Evolutionary conservation across 2,113 vertebrate species (phyloP).

Genomic region (Scortum barcoo): DNA sequence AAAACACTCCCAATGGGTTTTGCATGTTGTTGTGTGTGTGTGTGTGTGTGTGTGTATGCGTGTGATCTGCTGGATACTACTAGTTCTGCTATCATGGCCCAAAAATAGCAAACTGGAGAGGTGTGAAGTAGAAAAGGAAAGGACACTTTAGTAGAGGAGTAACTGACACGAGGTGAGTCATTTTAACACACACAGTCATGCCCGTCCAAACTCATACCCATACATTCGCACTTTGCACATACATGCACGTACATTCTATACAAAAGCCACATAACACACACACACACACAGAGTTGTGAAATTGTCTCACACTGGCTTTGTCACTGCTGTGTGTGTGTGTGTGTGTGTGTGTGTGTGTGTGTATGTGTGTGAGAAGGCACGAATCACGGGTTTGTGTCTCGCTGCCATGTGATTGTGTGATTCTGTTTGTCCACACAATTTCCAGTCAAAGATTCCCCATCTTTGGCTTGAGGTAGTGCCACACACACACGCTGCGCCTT

Average conservation of each 20-base stretch:
- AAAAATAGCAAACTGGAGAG: constrained; percentile 80
- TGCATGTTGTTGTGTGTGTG: constrained; percentile 50
- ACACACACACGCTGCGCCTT: not conserved
- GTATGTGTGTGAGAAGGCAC: constrained; percentile 31
- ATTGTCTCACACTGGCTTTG: constrained; percentile 53
- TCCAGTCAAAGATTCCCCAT: constrained; percentile 29
- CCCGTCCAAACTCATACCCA: constrained; percentile 25
- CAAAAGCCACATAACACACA: constrained; percentile 17
- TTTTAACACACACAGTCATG: constrained; percentile 63
- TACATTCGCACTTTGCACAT: constrained; percentile 32
- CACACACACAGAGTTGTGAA: constrained; percentile 45
- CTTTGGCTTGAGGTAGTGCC: constrained; percentile 2
- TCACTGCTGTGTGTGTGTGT: constrained; percentile 29
- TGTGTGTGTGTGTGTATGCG: constrained; percentile 21
- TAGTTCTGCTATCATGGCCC: constrained; percentile 76
- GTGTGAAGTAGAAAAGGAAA: constrained; percentile 84
- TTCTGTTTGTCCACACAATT: constrained; percentile 8
- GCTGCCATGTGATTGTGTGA: constrained; percentile 39
- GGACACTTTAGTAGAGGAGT: constrained; percentile 81
- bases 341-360: constrained; percentile 26
- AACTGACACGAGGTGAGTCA: constrained; percentile 82
- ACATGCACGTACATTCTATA: constrained; percentile 33
- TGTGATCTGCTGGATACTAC: constrained; percentile 66
- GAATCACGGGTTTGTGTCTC: constrained; percentile 44
- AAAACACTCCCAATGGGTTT: constrained; percentile 71